Percentiles rank a stretch among this genome's conserved stretches.
Evolutionary conservation across 2,113 vertebrate species (phyloP).

Genomic region (Centrocercus urophasianus): DNA sequence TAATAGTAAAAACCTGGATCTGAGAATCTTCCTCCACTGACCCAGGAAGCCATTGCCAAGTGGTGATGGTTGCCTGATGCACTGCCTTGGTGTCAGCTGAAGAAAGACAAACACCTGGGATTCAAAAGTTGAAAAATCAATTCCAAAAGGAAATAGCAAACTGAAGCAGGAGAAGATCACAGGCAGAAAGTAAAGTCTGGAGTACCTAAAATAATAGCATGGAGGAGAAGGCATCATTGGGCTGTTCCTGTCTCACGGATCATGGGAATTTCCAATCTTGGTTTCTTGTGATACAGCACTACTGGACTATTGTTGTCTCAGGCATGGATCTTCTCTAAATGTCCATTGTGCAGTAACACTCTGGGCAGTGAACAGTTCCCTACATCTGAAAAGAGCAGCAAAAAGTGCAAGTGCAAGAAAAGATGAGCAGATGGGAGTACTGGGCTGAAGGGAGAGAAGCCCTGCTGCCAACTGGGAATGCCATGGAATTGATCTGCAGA

Average conservation of each 20-base stretch:
- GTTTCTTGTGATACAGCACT: neutral
- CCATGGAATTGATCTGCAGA: neutral
- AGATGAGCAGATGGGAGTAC: neutral
- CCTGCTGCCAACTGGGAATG: neutral
- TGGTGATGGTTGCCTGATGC: slow-evolving; percentile 51
- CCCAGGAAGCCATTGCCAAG: slow-evolving; percentile 45
- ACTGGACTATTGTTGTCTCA: neutral
- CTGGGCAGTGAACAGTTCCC: neutral
- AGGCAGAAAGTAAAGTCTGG: neutral
- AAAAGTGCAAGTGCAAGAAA: neutral
- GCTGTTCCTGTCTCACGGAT: neutral
- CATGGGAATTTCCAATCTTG: neutral
- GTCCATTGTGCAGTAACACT: neutral
- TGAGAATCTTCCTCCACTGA: slow-evolving; percentile 12
- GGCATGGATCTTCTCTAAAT: neutral
- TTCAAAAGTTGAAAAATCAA: slow-evolving; percentile 24
- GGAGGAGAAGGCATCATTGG: neutral
- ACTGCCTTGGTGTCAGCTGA: slow-evolving; percentile 35
- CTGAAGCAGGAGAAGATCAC: slow-evolving; percentile 11
- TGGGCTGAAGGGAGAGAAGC: neutral
- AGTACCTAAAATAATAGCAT: neutral
- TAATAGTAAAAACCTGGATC: slow-evolving; percentile 60
- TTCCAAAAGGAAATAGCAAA: neutral
- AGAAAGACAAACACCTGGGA: slow-evolving; percentile 66
- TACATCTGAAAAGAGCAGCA: neutral